Conservation (phyloP, 2,888 invertebrate species). For the Agrilus cyanescens region DNA sequence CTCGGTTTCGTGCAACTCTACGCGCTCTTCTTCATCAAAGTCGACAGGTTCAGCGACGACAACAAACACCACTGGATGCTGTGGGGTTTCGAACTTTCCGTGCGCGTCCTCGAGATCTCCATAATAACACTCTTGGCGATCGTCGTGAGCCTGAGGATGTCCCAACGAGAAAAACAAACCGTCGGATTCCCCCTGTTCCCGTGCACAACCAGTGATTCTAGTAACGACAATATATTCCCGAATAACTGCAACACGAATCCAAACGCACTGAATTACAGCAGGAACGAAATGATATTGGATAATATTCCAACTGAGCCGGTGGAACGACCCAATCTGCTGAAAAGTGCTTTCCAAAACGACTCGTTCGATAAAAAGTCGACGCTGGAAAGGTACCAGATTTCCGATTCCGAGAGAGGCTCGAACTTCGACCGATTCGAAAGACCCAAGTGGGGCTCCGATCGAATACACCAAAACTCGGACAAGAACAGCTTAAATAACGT, state of each 20-base stretch:
- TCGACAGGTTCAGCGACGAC: slow-evolving; percentile 39
- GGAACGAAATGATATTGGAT: slow-evolving; percentile 35
- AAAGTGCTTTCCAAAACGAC: slow-evolving; percentile 47
- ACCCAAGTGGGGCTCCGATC: slow-evolving; percentile 38
- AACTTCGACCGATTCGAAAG: slow-evolving; percentile 42
- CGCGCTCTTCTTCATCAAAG: slow-evolving; percentile 56
- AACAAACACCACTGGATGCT: slow-evolving; percentile 75
- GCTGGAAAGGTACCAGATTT: slow-evolving; percentile 48
- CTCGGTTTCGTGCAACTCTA: slow-evolving; percentile 77
- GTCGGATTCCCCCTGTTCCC: slow-evolving; percentile 69
- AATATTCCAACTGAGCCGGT: slow-evolving; percentile 37
- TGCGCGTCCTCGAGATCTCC: slow-evolving; percentile 75
- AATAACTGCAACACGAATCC: slow-evolving; percentile 79
- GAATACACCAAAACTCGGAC: slow-evolving; percentile 36
- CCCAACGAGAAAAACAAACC: slow-evolving; percentile 60
- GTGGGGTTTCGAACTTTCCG: slow-evolving; percentile 83
- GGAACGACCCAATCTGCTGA: slow-evolving; percentile 41
- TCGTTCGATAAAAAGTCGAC: slow-evolving; percentile 53
- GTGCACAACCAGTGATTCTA: slow-evolving; percentile 72
- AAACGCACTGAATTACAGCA: slow-evolving; percentile 72
- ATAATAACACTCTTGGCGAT: slow-evolving; percentile 77
- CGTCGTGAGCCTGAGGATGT: slow-evolving; percentile 59
- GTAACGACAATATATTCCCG: slow-evolving; percentile 75
- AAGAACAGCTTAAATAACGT: slow-evolving; percentile 25
- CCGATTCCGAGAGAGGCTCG: slow-evolving; percentile 40